These are phyloP conservation scores for Fistularia tabacaria DNA, from an alignment of 2,797 vertebrate species.

Conservation along the genomic window DNA sequence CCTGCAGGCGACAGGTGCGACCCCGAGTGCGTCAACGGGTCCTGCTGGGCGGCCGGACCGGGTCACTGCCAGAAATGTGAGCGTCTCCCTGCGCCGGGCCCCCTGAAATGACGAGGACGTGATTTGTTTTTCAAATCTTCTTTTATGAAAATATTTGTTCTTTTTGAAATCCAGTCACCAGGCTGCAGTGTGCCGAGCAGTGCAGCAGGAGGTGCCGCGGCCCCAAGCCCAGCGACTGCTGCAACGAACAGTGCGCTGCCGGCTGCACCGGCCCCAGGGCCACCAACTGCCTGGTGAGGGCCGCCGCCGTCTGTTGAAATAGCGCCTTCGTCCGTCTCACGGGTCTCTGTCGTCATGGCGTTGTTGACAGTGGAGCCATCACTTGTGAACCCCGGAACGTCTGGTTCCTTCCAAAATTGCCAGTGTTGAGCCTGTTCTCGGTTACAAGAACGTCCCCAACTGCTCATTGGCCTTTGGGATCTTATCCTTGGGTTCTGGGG, in stretches of 20 bases:
- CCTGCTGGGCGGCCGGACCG: constrained; percentile 86
- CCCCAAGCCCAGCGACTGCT: constrained; percentile 85
- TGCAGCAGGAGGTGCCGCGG: constrained; percentile 86
- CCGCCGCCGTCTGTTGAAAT: not conserved
- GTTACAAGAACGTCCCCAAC: too few species aligned
- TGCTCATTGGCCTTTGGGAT: too few species aligned
- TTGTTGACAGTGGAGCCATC: too few species aligned
- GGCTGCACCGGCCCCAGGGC: constrained; percentile 86
- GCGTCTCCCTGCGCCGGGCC: not conserved
- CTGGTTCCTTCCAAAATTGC: not conserved
- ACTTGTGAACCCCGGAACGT: too few species aligned
- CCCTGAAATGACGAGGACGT: too few species aligned
- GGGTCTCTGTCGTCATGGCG: not conserved
- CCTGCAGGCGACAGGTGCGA: constrained; percentile 82
- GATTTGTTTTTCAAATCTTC: not conserved
- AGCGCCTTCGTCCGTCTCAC: not conserved
- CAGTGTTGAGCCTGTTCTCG: not conserved
- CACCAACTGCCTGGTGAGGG: constrained; percentile 83
- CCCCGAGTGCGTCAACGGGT: constrained; percentile 73
- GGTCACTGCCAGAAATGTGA: constrained; percentile 90
- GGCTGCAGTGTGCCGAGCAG: constrained; percentile 85
- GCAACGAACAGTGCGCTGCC: constrained; percentile 88
- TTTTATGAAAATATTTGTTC: not conserved
- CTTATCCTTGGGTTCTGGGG: too few species aligned
- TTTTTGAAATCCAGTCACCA: constrained; percentile 77